Evolutionary conservation across 2,888 invertebrate genomes (phyloP), one percentile per base, ranked within the genome.

Genomic region (Mylabris sibirica): DNA sequence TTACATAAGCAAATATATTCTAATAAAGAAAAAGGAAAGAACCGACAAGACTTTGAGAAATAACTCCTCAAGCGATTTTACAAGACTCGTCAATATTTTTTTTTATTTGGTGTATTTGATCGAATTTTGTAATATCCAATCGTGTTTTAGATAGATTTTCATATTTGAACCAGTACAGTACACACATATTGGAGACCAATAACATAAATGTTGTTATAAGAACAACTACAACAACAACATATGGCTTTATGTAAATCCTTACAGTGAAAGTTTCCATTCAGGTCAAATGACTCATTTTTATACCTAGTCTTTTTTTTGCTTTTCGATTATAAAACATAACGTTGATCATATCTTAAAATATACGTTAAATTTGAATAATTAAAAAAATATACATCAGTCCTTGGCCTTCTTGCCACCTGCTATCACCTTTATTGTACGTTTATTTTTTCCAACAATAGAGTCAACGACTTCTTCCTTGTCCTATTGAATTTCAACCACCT

Each of bases 331-430:
- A n/a, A n/a, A n/a, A n/a, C n/a, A n/a, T n/a, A 34, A 49, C 20
- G 11, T n/a, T 4, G n/a, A 44, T 44, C 17, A 44, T 44, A 44
- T 44, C 38, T 14, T 12, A 38, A 38, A 44, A 44, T 17, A 44
- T 44, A n/a, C 14, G 41, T 41, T 41, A 14, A 41, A 41, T 44
- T 17, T 17, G 44, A 14, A 5, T 41, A 14, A 14, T 41, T 41
- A 14, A 14, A 1, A 44, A 44, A 44, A 17, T 44, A n/a, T n/a
- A n/a, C n/a, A n/a, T n/a, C 38, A 1, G 20, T 95, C 64, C 88
- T 98, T 72, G 98, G 97, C 1, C 87, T 98, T 79, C 98, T 98
- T 53, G 53, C 24, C 53, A 53, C 53, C 53, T 53, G 53, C 20
- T 49, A 20, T 49, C 67, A 60, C 11, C 59, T 38, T 44, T 44